Evolutionary conservation across 2,888 invertebrate genomes (phyloP).

Genomic region (Leptogaster cylindrica): DNA sequence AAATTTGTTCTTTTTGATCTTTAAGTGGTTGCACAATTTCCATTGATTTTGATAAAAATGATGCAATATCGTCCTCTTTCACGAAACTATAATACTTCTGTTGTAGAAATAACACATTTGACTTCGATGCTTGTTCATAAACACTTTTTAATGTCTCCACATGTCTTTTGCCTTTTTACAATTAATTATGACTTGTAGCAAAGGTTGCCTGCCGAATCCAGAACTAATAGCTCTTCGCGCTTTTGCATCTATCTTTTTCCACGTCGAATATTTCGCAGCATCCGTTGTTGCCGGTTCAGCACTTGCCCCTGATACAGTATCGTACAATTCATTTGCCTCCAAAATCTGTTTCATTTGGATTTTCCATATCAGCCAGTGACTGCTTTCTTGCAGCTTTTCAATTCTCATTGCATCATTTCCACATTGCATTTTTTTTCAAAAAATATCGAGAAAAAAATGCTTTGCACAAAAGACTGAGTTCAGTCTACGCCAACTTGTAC

Average conservation of each 20-base stretch:
- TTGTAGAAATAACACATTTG: slow-evolving; percentile 25
- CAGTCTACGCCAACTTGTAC: neutral
- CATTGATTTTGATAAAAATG: slow-evolving; percentile 3
- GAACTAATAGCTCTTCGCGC: slow-evolving; percentile 39
- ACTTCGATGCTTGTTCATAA: slow-evolving; percentile 31
- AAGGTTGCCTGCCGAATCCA: slow-evolving; percentile 22
- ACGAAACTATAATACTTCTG: slow-evolving; percentile 17
- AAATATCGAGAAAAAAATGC: neutral
- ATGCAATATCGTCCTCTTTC: slow-evolving; percentile 3
- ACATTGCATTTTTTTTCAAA: slow-evolving; percentile 8
- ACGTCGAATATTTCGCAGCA: neutral
- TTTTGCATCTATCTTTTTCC: slow-evolving; percentile 17
- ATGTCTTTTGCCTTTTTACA: slow-evolving; percentile 9
- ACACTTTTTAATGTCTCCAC: slow-evolving; percentile 6
- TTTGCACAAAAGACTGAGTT: too few species aligned
- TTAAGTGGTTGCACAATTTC: neutral
- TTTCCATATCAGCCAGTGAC: slow-evolving; percentile 39
- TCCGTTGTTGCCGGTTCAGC: neutral
- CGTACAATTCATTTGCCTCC: slow-evolving; percentile 27
- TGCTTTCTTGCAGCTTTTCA: slow-evolving; percentile 28
- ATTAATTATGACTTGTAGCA: slow-evolving; percentile 40
- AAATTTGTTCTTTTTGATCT: slow-evolving; percentile 2
- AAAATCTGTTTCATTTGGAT: slow-evolving; percentile 31
- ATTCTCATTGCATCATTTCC: slow-evolving; percentile 31
- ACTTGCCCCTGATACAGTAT: slow-evolving; percentile 11